Conservation (phyloP, 2,888 invertebrate species). For the Dione vanillae region DNA sequence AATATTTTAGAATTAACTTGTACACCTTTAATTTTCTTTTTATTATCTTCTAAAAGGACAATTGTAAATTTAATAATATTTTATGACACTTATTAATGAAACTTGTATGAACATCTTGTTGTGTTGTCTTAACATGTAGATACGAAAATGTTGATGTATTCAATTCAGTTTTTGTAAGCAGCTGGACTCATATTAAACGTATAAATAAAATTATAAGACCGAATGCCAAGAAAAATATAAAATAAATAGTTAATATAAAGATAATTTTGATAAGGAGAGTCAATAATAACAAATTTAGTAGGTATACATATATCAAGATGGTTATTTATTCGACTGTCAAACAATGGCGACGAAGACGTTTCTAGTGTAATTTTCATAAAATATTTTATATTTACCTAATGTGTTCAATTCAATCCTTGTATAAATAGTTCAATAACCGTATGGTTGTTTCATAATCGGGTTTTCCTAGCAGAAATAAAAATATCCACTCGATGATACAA, state of each 20-base stretch:
- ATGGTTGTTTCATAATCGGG: slow-evolving; percentile 79
- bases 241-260: slow-evolving; percentile 13
- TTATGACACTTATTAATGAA: not conserved
- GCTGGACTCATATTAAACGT: slow-evolving; percentile 22
- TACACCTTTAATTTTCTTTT: slow-evolving; percentile 12
- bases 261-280: slow-evolving; percentile 49
- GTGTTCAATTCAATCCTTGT: slow-evolving; percentile 74
- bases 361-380: slow-evolving; percentile 61
- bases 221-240: slow-evolving; percentile 5
- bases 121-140: slow-evolving; percentile 1
- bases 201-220: slow-evolving; percentile 6
- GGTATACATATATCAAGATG: slow-evolving; percentile 55
- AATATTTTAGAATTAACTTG: slow-evolving; percentile 9
- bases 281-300: slow-evolving; percentile 57
- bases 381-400: slow-evolving; percentile 75
- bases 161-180: slow-evolving; percentile 25
- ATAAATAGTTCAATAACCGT: slow-evolving; percentile 75
- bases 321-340: slow-evolving; percentile 67
- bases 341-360: slow-evolving; percentile 80
- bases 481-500: slow-evolving; percentile 79
- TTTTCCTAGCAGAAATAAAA: slow-evolving; percentile 71
- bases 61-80: not conserved
- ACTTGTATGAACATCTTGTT: not conserved
- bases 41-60: slow-evolving; percentile 22
- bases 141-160: slow-evolving; percentile 7